A percentile compares a stretch with the other conserved stretches of the same genome.
These are phyloP conservation scores for Ginglymostoma cirratum DNA, from an alignment of 2,113 vertebrate genomes.

Conservation along the genomic window DNA sequence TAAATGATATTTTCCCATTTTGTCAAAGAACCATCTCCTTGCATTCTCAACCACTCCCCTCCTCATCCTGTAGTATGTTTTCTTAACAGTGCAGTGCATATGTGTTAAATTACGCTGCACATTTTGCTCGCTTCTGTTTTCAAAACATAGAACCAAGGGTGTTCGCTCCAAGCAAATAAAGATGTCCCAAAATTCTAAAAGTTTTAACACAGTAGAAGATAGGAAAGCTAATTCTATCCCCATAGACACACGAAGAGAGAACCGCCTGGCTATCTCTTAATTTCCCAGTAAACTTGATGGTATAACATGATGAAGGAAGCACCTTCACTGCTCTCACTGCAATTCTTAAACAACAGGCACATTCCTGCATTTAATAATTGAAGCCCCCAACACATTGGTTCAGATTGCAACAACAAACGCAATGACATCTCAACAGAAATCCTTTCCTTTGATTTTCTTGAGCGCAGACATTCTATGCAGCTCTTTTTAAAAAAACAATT, in stretches of 20 bases:
- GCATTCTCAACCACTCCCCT: background rate
- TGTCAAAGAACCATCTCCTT: background rate
- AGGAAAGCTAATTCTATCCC: background rate
- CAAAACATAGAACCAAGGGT: background rate
- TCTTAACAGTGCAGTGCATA: background rate
- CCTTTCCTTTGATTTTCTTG: background rate
- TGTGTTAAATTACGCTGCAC: background rate
- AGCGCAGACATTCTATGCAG: background rate
- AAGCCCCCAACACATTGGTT: background rate
- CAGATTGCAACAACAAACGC: background rate
- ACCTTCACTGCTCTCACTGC: background rate
- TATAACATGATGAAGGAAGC: background rate
- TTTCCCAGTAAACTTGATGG: background rate
- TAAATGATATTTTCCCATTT: background rate
- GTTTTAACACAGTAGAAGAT: background rate
- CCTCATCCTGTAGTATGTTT: too few relatives aligned
- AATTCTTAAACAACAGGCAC: constrained; percentile 1
- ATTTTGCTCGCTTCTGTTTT: background rate
- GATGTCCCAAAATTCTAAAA: background rate
- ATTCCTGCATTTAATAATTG: background rate
- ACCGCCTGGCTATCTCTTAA: too few relatives aligned
- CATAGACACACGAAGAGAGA: background rate
- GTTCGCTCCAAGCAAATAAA: background rate
- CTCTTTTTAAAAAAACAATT: background rate
- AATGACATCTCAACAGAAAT: background rate